Evolutionary conservation across 2,797 vertebrate species (phyloP).

Genomic region (Novumbra hubbsi): DNA sequence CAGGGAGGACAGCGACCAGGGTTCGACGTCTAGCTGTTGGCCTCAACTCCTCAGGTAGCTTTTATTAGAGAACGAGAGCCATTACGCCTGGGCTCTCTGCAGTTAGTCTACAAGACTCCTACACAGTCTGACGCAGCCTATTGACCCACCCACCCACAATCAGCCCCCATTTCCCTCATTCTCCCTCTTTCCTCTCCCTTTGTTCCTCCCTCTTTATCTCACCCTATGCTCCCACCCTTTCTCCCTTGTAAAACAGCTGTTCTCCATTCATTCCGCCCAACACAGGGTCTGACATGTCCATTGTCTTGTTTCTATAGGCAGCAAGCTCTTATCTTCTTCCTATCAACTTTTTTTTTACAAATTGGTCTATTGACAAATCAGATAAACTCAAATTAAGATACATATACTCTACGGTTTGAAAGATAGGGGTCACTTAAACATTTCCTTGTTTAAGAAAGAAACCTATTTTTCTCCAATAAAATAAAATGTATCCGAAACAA

Average conservation of each 20-base stretch:
- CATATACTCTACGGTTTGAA: no score
- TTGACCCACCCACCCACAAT: not conserved
- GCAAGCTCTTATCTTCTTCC: no score
- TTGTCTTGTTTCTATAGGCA: constrained; percentile 12
- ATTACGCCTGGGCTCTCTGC: not conserved
- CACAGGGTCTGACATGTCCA: constrained; percentile 46
- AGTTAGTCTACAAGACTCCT: not conserved
- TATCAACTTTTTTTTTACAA: not conserved
- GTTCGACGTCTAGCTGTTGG: no score
- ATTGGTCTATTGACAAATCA: constrained; percentile 43
- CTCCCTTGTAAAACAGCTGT: constrained; percentile 57
- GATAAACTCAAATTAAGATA: no score
- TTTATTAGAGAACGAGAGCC: no score
- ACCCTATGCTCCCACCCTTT: not conserved
- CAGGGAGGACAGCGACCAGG: no score
- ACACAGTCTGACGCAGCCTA: not conserved
- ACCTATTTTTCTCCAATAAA: no score
- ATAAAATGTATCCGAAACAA: no score
- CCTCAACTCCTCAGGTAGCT: no score
- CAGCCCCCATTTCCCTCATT: not conserved
- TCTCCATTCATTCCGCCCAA: constrained; percentile 63
- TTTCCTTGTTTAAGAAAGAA: no score
- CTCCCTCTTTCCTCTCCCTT: not conserved
- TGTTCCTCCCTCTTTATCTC: not conserved
- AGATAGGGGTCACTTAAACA: no score